These are phyloP conservation scores for Peucedramus taeniatus DNA, from an alignment of 2,113 vertebrate genomes.

Conservation along the genomic window DNA sequence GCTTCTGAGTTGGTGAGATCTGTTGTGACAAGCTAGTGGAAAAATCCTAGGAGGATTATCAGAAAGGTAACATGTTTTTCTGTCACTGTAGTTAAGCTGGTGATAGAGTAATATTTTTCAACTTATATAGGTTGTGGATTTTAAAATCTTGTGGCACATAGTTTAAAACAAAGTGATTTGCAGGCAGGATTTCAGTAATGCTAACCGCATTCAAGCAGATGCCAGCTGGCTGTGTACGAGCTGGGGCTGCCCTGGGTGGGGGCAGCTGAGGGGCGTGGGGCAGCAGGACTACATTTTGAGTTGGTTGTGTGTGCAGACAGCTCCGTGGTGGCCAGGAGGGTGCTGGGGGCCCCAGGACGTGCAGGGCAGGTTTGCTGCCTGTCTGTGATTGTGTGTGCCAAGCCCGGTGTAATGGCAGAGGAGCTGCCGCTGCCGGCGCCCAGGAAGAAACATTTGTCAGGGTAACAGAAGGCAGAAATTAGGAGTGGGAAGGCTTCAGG, in stretches of 20 bases:
- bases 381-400: neutral
- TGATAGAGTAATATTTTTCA: neutral
- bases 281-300: too few species aligned
- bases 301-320: neutral
- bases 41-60: neutral
- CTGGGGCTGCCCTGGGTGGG: neutral
- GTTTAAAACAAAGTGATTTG: neutral
- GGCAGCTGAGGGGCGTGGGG: neutral
- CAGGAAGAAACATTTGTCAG: neutral
- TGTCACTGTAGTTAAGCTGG: neutral
- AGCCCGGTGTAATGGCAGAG: fast-evolving
- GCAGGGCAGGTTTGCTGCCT: neutral
- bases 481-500: neutral
- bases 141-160: neutral
- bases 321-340: fast-evolving
- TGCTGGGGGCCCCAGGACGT: neutral
- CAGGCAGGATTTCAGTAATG: neutral
- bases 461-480: neutral
- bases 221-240: neutral
- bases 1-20: neutral
- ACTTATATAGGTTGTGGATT: neutral
- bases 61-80: neutral
- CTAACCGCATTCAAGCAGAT: fast-evolving
- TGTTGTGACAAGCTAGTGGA: neutral
- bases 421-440: fast-evolving